Conservation (phyloP, 1,140 invertebrate species). For the Bombus confusus region DNA sequence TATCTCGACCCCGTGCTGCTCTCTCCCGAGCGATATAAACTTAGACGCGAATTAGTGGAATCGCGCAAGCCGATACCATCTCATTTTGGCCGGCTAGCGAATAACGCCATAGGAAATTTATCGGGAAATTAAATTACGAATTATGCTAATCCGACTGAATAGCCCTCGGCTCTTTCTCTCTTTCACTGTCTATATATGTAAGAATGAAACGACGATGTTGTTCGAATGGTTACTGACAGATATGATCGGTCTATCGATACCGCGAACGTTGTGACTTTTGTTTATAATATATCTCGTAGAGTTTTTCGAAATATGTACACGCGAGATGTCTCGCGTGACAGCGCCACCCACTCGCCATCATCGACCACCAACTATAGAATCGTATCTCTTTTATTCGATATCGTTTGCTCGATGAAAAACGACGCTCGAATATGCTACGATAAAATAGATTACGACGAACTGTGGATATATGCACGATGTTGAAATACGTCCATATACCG, state of each 20-base stretch:
- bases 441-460: constrained; percentile 4
- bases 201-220: neutral
- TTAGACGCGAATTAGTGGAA: constrained; percentile 79
- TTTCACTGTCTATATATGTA: neutral
- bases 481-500: neutral
- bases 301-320: constrained; percentile 17
- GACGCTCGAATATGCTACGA: neutral
- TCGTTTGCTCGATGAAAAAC: constrained; percentile 10
- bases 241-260: constrained; percentile 14
- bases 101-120: constrained; percentile 71
- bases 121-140: constrained; percentile 78
- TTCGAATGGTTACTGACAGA: constrained; percentile 11
- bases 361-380: neutral
- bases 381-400: neutral
- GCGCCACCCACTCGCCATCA: constrained; percentile 20
- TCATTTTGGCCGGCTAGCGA: constrained; percentile 59
- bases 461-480: no score
- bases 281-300: neutral
- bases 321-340: constrained; percentile 8
- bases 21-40: constrained; percentile 75
- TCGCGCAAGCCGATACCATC: constrained; percentile 75
- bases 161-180: neutral
- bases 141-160: constrained; percentile 74
- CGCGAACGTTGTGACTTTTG: neutral
- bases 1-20: constrained; percentile 68